phyloP scores from a whole-genome alignment of 2,888 invertebrate species.

The Polymixis lichenea region DNA sequence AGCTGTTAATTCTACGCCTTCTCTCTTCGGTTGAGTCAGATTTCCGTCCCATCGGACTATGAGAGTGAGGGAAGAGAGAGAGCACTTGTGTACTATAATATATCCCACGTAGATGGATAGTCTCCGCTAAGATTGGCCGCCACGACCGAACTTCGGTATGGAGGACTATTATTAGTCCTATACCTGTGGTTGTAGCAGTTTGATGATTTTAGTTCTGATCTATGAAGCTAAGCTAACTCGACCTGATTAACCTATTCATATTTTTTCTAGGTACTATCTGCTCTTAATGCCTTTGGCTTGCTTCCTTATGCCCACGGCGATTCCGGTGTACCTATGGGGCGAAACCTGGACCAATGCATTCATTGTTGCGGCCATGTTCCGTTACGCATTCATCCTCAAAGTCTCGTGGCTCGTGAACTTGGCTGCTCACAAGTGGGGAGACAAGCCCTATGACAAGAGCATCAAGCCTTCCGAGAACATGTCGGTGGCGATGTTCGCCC shows the following conservation, averaged over 20 bases:
- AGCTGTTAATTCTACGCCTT: background rate
- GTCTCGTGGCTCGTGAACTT: slow-evolving; percentile 98
- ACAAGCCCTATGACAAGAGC: slow-evolving; percentile 93
- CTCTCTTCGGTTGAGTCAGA: background rate
- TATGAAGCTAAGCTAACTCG: background rate
- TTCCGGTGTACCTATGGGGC: slow-evolving; percentile 95
- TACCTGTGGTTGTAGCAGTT: background rate
- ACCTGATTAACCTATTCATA: slow-evolving; percentile 21
- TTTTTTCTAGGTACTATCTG: slow-evolving; percentile 92
- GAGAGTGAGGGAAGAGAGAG: background rate
- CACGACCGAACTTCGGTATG: background rate
- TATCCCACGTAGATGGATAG: background rate
- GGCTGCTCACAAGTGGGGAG: slow-evolving; percentile 95
- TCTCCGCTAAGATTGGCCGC: background rate
- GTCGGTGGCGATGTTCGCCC: slow-evolving; percentile 92
- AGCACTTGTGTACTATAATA: background rate
- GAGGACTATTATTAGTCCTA: background rate
- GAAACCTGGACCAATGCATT: slow-evolving; percentile 93
- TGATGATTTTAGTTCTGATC: background rate
- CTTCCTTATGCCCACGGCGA: slow-evolving; percentile 94
- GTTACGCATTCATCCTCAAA: slow-evolving; percentile 95
- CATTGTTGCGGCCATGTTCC: slow-evolving; percentile 93
- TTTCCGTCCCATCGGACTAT: background rate
- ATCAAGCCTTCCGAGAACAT: slow-evolving; percentile 94
- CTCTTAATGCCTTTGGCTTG: slow-evolving; percentile 93